These are phyloP conservation scores for Amphimallon solstitiale DNA, from an alignment of 2,888 invertebrate genomes.

Conservation along the genomic window DNA sequence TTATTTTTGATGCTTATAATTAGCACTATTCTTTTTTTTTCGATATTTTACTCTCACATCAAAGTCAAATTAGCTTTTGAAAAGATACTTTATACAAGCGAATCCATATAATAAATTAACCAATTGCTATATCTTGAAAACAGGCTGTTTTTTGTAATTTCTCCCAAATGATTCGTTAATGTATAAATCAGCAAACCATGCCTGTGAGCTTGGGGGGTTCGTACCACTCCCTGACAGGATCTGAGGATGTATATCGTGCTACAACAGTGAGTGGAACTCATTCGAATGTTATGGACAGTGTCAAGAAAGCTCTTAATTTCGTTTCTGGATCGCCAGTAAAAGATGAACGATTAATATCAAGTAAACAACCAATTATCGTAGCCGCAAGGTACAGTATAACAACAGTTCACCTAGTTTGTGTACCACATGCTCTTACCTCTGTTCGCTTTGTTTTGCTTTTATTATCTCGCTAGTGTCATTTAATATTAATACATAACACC, in stretches of 20 bases:
- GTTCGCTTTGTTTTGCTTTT: no score
- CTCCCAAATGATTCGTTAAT: constrained; percentile 43
- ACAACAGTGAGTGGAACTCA: constrained; percentile 65
- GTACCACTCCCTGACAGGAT: constrained; percentile 67
- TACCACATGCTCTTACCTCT: background rate
- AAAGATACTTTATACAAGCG: background rate
- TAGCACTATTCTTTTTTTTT: no score
- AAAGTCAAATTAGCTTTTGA: no score
- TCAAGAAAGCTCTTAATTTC: constrained; percentile 70
- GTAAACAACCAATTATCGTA: constrained; percentile 52
- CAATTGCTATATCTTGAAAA: constrained; percentile 36
- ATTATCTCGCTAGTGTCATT: no score
- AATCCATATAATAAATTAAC: background rate
- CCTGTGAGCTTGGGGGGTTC: constrained; percentile 72
- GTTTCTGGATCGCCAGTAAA: constrained; percentile 44
- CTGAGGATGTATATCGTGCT: constrained; percentile 71
- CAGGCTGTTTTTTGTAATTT: constrained; percentile 39
- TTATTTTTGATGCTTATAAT: no score
- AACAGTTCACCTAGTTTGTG: background rate
- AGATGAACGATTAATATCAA: constrained; percentile 50
- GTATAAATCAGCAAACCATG: constrained; percentile 63
- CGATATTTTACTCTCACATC: no score
- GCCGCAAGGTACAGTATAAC: constrained; percentile 55
- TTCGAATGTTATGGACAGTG: constrained; percentile 65
- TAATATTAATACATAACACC: no score